A percentile compares a stretch with the other conserved stretches of the same genome.
Conservation (phyloP, 1,140 invertebrate species). For the Pseudomyrmex cubaensis region DNA sequence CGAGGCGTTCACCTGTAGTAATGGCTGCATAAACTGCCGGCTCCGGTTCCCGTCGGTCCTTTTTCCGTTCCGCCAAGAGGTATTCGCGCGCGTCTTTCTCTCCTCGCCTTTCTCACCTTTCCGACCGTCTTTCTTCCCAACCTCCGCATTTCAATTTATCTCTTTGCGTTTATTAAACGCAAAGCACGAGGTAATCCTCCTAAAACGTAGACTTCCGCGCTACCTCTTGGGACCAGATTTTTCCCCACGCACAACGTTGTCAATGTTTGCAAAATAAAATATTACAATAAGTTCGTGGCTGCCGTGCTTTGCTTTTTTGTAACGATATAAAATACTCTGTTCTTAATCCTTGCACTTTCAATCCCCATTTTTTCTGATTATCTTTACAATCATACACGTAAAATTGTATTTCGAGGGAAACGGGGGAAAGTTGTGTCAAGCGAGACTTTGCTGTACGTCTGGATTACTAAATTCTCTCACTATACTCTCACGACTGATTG, state of each 20-base stretch:
- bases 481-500: too few species aligned
- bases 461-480: too few species aligned
- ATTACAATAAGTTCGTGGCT: too few species aligned
- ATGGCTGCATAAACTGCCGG: slow-evolving; percentile 72
- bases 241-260: neutral
- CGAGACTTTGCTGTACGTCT: too few species aligned
- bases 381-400: too few species aligned
- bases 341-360: too few species aligned
- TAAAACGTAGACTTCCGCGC: neutral
- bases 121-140: slow-evolving; percentile 8
- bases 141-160: slow-evolving; percentile 50
- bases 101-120: slow-evolving; percentile 50
- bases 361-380: too few species aligned
- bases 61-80: slow-evolving; percentile 66
- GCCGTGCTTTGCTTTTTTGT: too few species aligned
- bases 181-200: slow-evolving; percentile 20
- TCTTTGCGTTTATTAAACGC: slow-evolving; percentile 20
- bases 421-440: too few species aligned
- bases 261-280: too few species aligned
- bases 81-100: slow-evolving; percentile 57
- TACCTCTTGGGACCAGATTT: neutral
- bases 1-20: slow-evolving; percentile 74
- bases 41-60: slow-evolving; percentile 66
- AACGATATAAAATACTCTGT: neutral
- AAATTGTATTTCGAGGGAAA: too few species aligned